These are phyloP conservation scores for Hybos culiciformis DNA, from an alignment of 2,888 invertebrate species.

Conservation along the genomic window DNA sequence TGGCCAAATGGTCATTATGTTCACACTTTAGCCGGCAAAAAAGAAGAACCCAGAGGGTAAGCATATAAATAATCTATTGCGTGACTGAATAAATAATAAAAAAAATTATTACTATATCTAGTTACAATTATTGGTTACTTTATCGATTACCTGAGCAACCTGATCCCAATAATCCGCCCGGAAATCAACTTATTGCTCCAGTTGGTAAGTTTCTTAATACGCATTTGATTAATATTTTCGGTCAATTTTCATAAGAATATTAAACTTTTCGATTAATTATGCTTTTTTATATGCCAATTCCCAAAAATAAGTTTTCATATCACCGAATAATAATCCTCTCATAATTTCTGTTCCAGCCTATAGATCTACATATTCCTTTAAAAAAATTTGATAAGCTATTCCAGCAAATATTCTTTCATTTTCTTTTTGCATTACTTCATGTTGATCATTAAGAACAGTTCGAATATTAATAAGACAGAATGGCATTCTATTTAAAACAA, in stretches of 20 bases:
- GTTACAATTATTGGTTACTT: conserved; percentile 80
- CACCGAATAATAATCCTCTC: too few species aligned
- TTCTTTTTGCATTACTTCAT: too few species aligned
- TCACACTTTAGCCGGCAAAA: conserved; percentile 54
- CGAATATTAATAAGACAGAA: too few species aligned
- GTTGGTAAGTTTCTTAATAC: conserved; percentile 48
- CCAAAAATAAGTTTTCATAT: not conserved
- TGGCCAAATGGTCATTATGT: conserved; percentile 91
- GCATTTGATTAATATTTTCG: too few species aligned
- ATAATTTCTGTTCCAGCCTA: too few species aligned
- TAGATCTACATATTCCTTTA: too few species aligned
- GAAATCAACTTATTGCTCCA: conserved; percentile 75
- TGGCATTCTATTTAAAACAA: too few species aligned
- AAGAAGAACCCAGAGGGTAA: conserved; percentile 35
- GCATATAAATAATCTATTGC: not conserved
- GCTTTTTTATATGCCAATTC: not conserved
- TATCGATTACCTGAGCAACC: conserved; percentile 70
- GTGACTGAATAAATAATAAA: not conserved
- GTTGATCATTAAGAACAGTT: too few species aligned
- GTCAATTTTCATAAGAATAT: not conserved
- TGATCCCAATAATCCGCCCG: conserved; percentile 66
- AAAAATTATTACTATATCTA: conserved; percentile 1
- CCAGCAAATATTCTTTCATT: too few species aligned
- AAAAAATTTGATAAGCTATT: too few species aligned
- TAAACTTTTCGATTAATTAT: not conserved